Conservation (phyloP, 1,140 invertebrate species). For the Drosophila miranda region DNA sequence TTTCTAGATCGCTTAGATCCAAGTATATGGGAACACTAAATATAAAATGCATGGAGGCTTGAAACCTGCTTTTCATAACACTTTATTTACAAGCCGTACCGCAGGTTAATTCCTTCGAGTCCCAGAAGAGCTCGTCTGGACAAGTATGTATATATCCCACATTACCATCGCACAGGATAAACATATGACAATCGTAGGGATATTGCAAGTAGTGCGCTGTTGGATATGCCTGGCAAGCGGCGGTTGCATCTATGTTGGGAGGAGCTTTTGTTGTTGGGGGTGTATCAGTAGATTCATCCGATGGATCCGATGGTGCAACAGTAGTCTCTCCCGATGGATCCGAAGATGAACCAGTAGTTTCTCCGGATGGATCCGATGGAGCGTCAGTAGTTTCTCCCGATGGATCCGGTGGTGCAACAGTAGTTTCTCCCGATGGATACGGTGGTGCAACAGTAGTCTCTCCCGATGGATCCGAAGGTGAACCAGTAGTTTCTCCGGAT, state of each 20-base stretch:
- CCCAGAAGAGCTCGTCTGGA: constrained; percentile 42
- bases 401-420: constrained; percentile 11
- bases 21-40: not conserved
- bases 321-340: not conserved
- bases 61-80: constrained; percentile 21
- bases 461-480: constrained; percentile 1
- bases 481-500: not conserved
- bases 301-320: not conserved
- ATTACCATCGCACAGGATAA: constrained; percentile 44
- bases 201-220: constrained; percentile 44
- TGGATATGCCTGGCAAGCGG: constrained; percentile 40
- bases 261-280: constrained; percentile 1
- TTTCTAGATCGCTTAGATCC: constrained; percentile 11
- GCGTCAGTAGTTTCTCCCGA: constrained; percentile 5
- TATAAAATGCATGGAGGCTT: not conserved
- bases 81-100: constrained; percentile 33
- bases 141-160: constrained; percentile 36
- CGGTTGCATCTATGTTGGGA: constrained; percentile 26
- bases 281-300: not conserved
- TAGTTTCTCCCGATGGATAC: not conserved
- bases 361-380: not conserved
- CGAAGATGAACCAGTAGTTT: constrained; percentile 18
- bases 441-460: not conserved
- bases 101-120: constrained; percentile 40
- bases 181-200: constrained; percentile 61